A percentile compares a stretch with the other conserved stretches of the same genome.
These are phyloP conservation scores for Meriones psammophilus DNA, from an alignment of 2,797 vertebrate genomes.

Conservation along the genomic window DNA sequence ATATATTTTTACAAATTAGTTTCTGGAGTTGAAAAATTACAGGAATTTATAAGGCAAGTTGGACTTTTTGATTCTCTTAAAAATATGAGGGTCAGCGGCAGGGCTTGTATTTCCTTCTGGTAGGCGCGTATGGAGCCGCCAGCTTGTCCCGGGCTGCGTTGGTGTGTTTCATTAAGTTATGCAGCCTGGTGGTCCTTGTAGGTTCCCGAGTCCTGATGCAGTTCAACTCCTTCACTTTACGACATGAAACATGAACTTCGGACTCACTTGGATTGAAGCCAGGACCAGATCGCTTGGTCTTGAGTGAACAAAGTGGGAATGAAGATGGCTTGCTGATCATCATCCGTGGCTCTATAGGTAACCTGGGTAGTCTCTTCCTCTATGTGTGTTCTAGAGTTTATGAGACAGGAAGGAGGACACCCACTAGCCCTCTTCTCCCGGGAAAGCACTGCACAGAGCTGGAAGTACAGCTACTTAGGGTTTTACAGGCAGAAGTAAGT, in stretches of 20 bases:
- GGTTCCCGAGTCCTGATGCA: background rate
- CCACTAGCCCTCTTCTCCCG: background rate
- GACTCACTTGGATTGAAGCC: background rate
- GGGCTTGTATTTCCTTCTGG: background rate
- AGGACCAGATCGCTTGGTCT: background rate
- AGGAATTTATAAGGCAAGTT: slow-evolving; percentile 62
- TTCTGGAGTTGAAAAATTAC: slow-evolving; percentile 62
- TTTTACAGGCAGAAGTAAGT: background rate
- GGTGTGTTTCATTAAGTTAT: background rate
- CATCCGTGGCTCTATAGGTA: background rate
- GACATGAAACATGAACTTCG: background rate
- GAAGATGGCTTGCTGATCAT: background rate
- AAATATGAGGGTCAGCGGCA: background rate
- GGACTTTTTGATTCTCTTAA: slow-evolving; percentile 4
- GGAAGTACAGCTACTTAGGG: background rate
- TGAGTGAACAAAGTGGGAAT: background rate
- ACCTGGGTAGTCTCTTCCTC: background rate
- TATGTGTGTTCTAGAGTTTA: background rate
- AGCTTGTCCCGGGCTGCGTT: background rate
- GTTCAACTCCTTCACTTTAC: background rate
- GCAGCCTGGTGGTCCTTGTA: background rate
- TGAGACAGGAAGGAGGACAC: background rate
- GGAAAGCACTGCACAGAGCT: background rate
- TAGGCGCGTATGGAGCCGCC: background rate
- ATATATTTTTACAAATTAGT: slow-evolving; percentile 54